phyloP scores from a whole-genome alignment of 2,888 invertebrate species.

The Gibbula magus region DNA sequence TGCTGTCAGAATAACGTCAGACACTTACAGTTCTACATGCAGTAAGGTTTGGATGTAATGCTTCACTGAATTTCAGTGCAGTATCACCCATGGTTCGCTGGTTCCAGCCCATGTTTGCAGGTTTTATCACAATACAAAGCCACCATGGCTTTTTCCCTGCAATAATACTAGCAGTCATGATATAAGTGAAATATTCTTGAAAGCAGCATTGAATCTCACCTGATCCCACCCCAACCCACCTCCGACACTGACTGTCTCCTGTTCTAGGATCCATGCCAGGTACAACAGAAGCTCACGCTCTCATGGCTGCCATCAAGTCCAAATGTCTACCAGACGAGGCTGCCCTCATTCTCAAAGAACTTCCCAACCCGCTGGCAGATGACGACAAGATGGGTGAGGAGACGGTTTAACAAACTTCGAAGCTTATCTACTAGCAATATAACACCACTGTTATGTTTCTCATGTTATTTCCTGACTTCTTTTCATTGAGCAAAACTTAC shows the following conservation, averaged over 20 bases:
- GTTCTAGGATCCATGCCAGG: slow-evolving; percentile 72
- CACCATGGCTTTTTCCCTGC: too few relatives aligned
- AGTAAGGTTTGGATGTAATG: too few relatives aligned
- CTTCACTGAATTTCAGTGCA: too few relatives aligned
- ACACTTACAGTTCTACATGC: too few relatives aligned
- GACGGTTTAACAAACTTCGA: not conserved
- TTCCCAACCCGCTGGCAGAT: slow-evolving; percentile 79
- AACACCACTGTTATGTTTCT: not conserved
- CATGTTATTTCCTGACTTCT: not conserved
- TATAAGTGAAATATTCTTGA: too few relatives aligned
- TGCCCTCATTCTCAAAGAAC: slow-evolving; percentile 87
- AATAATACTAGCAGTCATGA: too few relatives aligned
- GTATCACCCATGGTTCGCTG: too few relatives aligned
- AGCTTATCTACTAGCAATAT: not conserved
- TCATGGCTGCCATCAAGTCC: slow-evolving; percentile 90
- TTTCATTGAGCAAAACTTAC: not conserved
- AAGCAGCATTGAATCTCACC: too few relatives aligned
- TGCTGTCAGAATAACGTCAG: too few relatives aligned
- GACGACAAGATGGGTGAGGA: slow-evolving; percentile 53
- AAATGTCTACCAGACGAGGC: slow-evolving; percentile 94
- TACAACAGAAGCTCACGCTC: slow-evolving; percentile 83
- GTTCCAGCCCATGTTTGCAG: too few relatives aligned
- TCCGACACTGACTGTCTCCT: not conserved
- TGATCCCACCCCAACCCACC: not conserved
- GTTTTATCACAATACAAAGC: too few relatives aligned